Evolutionary conservation across 2,797 vertebrate species (phyloP).

Genomic region (Streptopelia turtur): DNA sequence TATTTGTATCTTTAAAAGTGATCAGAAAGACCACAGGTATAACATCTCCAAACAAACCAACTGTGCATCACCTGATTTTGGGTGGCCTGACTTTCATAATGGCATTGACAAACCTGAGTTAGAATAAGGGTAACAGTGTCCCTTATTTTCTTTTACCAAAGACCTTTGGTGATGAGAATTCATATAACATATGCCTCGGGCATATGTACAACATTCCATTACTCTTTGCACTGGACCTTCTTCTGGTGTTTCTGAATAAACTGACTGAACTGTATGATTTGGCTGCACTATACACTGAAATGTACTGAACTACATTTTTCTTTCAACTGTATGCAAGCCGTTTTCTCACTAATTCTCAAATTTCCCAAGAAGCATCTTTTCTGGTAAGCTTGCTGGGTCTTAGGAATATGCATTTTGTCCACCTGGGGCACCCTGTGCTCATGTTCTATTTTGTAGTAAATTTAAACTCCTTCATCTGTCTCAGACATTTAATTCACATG

Average conservation of each 20-base stretch:
- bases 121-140: background rate
- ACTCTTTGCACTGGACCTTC: background rate
- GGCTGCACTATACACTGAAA: background rate
- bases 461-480: background rate
- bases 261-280: background rate
- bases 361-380: background rate
- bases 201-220: background rate
- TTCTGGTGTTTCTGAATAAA: background rate
- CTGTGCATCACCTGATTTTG: background rate
- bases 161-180: background rate
- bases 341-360: background rate
- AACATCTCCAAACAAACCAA: background rate
- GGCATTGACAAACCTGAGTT: background rate
- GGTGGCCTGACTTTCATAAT: background rate
- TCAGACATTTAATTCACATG: background rate
- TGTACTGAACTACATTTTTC: background rate
- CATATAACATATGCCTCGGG: accelerated
- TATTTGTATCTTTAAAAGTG: background rate
- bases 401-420: background rate
- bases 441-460: background rate
- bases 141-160: background rate
- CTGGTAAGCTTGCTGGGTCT: background rate
- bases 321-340: background rate
- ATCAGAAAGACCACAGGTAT: background rate
- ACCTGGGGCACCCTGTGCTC: background rate